Percentiles rank a stretch among this genome's conserved stretches.
Conservation (phyloP, 2,113 vertebrate species). For the Colaptes auratus region DNA sequence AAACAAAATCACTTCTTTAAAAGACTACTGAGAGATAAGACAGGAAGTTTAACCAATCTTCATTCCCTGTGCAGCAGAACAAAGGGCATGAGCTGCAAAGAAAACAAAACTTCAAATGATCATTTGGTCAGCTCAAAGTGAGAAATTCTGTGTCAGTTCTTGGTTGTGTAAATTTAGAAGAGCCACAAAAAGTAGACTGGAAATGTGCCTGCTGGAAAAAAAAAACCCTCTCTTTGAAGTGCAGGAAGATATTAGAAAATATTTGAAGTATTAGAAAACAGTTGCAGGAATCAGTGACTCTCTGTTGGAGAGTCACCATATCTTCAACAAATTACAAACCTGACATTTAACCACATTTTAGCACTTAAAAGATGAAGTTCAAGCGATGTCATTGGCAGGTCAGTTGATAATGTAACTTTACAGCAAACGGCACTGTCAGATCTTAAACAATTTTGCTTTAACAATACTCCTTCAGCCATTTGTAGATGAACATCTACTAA, state of each 20-base stretch:
- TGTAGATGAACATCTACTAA: not conserved
- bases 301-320: not conserved
- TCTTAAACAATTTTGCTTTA: not conserved
- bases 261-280: not conserved
- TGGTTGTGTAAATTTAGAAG: not conserved
- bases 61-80: not conserved
- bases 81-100: not conserved
- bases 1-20: not conserved
- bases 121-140: not conserved
- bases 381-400: not conserved
- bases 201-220: not conserved
- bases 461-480: not conserved
- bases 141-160: not conserved
- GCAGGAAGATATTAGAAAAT: not conserved
- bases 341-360: not conserved
- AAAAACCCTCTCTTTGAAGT: not conserved
- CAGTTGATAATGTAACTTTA: not conserved
- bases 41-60: not conserved
- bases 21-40: not conserved
- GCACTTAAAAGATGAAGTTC: not conserved
- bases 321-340: not conserved
- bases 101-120: not conserved
- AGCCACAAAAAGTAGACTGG: not conserved
- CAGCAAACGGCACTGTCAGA: not conserved
- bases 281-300: not conserved